phyloP scores from a whole-genome alignment of 2,888 invertebrate species.

The Heliconius erato region DNA sequence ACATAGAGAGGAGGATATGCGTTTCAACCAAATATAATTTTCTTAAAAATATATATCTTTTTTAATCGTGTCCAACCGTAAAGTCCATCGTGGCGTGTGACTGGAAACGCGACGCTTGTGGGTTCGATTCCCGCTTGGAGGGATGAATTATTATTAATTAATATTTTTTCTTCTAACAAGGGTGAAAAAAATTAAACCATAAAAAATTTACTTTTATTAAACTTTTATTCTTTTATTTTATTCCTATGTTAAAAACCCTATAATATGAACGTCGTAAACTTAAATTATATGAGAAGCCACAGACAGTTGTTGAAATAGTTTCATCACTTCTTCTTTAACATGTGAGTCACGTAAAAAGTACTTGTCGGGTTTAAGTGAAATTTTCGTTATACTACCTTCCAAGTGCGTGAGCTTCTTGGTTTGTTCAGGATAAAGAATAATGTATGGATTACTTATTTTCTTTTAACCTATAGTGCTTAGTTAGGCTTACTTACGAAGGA shows the following conservation, averaged over 20 bases:
- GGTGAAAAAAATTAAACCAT: too few species aligned
- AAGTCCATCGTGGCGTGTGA: too few species aligned
- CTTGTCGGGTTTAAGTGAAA: not conserved
- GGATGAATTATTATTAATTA: too few species aligned
- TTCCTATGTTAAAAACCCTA: not conserved
- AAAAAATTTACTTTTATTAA: too few species aligned
- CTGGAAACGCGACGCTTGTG: too few species aligned
- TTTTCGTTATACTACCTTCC: not conserved
- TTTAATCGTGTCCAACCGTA: too few species aligned
- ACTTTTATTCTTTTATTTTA: too few species aligned
- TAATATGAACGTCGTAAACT: not conserved
- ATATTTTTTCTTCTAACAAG: too few species aligned
- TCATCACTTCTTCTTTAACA: not conserved
- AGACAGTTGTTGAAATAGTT: slow-evolving; percentile 12
- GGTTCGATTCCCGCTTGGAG: too few species aligned
- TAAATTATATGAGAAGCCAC: slow-evolving; percentile 6
- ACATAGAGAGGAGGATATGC: too few species aligned
- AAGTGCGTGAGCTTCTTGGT: not conserved
- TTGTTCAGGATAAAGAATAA: not conserved
- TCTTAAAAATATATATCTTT: too few species aligned
- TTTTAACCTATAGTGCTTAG: not conserved
- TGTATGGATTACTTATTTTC: not conserved
- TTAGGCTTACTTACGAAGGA: not conserved
- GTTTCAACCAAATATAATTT: too few species aligned
- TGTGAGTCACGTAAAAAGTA: slow-evolving; percentile 11